Conservation (phyloP, 2,113 vertebrate genomes). For the Cebus imitator region DNA sequence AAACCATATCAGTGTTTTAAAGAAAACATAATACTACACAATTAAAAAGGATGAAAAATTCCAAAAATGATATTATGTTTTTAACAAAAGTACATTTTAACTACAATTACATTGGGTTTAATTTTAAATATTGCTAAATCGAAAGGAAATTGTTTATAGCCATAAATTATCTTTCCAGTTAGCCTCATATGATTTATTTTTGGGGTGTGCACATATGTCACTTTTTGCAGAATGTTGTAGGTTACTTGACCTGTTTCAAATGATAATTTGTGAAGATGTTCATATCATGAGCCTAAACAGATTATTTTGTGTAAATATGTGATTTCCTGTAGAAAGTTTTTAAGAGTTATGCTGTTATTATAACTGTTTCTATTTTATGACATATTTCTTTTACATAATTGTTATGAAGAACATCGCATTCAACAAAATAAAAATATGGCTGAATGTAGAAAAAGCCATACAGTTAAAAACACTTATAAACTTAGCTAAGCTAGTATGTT, state of each 20-base stretch:
- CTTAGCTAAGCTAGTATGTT: not conserved
- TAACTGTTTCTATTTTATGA: not conserved
- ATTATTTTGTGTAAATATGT: not conserved
- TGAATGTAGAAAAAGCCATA: not conserved
- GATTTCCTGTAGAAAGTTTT: not conserved
- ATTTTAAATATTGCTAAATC: not conserved
- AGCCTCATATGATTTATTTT: not conserved
- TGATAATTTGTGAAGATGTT: not conserved
- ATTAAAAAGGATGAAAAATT: not conserved
- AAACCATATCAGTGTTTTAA: not conserved
- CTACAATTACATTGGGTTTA: not conserved
- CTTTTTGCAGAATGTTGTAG: not conserved
- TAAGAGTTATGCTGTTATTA: not conserved
- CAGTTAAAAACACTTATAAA: not conserved
- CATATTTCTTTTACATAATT: not conserved
- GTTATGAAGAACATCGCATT: not conserved
- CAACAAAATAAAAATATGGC: not conserved
- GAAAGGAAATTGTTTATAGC: not conserved
- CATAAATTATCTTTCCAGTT: not conserved
- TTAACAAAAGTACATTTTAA: not conserved
- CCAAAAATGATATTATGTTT: not conserved
- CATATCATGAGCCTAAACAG: not conserved
- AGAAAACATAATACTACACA: not conserved
- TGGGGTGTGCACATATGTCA: fast-evolving
- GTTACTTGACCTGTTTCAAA: not conserved